A percentile compares a stretch with the other conserved stretches of the same genome.
Evolutionary conservation across 2,888 invertebrate genomes (phyloP).

Genomic region (Cheilosia variabilis): DNA sequence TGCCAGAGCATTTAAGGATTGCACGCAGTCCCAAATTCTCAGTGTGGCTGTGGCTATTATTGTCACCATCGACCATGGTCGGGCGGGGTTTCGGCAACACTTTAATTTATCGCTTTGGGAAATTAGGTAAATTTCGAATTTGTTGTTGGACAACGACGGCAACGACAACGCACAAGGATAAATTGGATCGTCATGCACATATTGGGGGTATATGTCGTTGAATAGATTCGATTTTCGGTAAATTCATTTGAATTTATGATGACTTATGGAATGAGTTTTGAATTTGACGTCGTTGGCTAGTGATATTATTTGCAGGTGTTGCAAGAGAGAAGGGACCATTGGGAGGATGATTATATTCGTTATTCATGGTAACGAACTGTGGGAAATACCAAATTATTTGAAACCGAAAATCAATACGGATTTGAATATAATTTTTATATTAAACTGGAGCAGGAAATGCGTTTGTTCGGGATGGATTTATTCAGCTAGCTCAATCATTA

Average conservation of each 20-base stretch:
- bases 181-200: constrained; percentile 1
- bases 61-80: constrained; percentile 19
- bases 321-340: background rate
- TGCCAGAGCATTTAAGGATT: background rate
- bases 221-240: constrained; percentile 38
- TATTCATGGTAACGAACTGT: background rate
- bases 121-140: constrained; percentile 59
- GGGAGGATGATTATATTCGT: background rate
- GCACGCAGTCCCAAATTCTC: background rate
- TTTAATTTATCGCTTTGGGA: constrained; percentile 71
- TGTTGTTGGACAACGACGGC: background rate
- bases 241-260: constrained; percentile 60
- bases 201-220: background rate
- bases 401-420: background rate
- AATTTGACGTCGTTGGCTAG: constrained; percentile 22
- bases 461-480: no score
- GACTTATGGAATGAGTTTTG: constrained; percentile 60
- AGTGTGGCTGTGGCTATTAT: background rate
- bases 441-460: no score
- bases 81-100: constrained; percentile 28
- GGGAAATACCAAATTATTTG: background rate
- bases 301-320: constrained; percentile 36
- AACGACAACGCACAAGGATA: constrained; percentile 2
- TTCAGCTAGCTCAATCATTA: no score
- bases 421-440: background rate